A percentile compares a stretch with the other conserved stretches of the same genome.
Conservation (phyloP, 1,140 invertebrate genomes). For the Zaprionus ghesquierei region DNA sequence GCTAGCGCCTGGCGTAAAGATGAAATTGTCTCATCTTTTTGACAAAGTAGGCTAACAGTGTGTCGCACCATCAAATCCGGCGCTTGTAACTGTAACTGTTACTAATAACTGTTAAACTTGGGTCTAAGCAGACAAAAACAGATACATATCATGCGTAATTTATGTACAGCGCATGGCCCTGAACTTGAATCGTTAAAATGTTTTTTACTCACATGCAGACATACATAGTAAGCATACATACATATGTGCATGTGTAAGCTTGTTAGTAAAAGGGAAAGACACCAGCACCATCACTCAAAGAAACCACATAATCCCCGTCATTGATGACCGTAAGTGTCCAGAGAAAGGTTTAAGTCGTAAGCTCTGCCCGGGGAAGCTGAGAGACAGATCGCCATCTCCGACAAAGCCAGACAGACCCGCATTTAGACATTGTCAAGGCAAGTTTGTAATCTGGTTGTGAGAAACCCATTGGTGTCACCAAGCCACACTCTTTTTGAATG, state of each 20-base stretch:
- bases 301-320: not conserved
- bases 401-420: not conserved
- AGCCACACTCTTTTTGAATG: not conserved
- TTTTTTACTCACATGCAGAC: not conserved
- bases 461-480: conserved; percentile 11
- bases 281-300: not conserved
- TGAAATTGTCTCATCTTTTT: no score
- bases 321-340: conserved; percentile 10
- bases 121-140: not conserved
- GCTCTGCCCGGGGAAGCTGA: no score
- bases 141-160: not conserved
- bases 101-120: not conserved
- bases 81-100: not conserved
- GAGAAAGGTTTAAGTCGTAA: not conserved
- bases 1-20: no score
- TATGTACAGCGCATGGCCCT: conserved; percentile 10
- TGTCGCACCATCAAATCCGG: no score
- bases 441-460: conserved; percentile 14
- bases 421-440: not conserved
- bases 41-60: no score
- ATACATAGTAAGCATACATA: conserved; percentile 1
- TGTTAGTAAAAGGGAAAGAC: not conserved
- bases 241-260: not conserved
- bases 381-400: not conserved
- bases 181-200: conserved; percentile 33